These are phyloP conservation scores for Amblyjoppa fuscipennis DNA, from an alignment of 2,888 invertebrate species.

Conservation along the genomic window DNA sequence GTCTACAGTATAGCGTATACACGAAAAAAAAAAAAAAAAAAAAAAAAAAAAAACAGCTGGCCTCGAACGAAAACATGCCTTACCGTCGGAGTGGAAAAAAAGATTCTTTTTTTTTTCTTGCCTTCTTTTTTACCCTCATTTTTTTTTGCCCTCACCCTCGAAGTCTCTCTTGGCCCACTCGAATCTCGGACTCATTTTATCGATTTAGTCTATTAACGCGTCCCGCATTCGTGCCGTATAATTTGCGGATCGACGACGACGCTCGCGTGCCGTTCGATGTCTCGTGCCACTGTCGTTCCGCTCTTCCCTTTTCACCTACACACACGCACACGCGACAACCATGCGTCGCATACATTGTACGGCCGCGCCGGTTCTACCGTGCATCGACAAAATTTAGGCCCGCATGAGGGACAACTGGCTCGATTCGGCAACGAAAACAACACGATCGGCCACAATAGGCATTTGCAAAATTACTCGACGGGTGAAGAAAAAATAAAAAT, in stretches of 20 bases:
- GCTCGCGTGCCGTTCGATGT: conserved; percentile 68
- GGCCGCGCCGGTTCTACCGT: not conserved
- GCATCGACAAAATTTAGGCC: conserved; percentile 50
- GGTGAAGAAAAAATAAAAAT: not conserved
- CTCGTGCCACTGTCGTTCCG: conserved; percentile 47
- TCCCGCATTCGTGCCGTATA: conserved; percentile 66
- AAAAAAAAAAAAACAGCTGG: conserved; percentile 15
- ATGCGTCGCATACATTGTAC: not conserved
- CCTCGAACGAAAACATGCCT: not conserved
- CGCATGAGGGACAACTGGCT: conserved; percentile 49
- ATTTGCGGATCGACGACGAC: conserved; percentile 67
- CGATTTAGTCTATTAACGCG: conserved; percentile 69
- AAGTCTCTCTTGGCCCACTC: conserved; percentile 52
- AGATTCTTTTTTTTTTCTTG: not conserved
- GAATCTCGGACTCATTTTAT: conserved; percentile 67
- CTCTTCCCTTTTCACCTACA: conserved; percentile 7
- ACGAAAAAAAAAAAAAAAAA: not conserved
- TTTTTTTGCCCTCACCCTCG: conserved; percentile 22
- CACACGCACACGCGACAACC: conserved; percentile 1
- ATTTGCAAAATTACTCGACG: not conserved
- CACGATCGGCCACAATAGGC: not conserved
- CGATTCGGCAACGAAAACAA: not conserved
- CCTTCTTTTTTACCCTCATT: conserved; percentile 13
- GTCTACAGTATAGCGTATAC: conserved; percentile 1
- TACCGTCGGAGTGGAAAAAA: not conserved